Conservation (phyloP, 2,888 invertebrate species). For the Caenorhabditis imperialis region DNA sequence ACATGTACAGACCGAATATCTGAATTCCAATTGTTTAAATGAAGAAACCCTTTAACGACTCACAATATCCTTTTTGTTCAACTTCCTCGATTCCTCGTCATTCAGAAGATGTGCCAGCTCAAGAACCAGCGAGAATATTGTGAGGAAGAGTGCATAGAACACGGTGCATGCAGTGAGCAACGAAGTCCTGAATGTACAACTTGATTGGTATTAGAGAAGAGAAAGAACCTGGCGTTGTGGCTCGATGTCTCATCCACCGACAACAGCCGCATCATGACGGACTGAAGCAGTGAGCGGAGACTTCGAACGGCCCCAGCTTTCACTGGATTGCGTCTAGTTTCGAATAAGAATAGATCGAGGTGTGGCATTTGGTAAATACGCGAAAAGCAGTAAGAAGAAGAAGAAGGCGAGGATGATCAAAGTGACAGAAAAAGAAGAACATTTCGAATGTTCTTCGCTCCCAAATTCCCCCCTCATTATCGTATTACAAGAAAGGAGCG, state of each 20-base stretch:
- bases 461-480: slow-evolving; percentile 16
- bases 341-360: slow-evolving; percentile 33
- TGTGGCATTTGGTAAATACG: slow-evolving; percentile 41
- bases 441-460: slow-evolving; percentile 33
- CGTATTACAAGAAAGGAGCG: slow-evolving; percentile 6
- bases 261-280: slow-evolving; percentile 35
- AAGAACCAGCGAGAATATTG: slow-evolving; percentile 74
- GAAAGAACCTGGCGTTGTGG: slow-evolving; percentile 18
- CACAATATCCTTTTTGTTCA: slow-evolving; percentile 71
- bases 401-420: slow-evolving; percentile 14
- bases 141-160: slow-evolving; percentile 68
- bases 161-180: slow-evolving; percentile 69
- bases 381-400: slow-evolving; percentile 7
- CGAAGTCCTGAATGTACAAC: slow-evolving; percentile 59
- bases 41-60: slow-evolving; percentile 17
- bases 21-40: slow-evolving; percentile 32
- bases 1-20: slow-evolving; percentile 76
- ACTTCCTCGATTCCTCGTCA: slow-evolving; percentile 65
- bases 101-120: slow-evolving; percentile 73
- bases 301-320: slow-evolving; percentile 14
- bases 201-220: not conserved
- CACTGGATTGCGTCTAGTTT: slow-evolving; percentile 47
- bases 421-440: slow-evolving; percentile 8
- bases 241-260: slow-evolving; percentile 30
- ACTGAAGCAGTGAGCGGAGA: slow-evolving; percentile 27